These are phyloP conservation scores for Nezara viridula DNA, from an alignment of 2,888 invertebrate genomes.

Conservation along the genomic window DNA sequence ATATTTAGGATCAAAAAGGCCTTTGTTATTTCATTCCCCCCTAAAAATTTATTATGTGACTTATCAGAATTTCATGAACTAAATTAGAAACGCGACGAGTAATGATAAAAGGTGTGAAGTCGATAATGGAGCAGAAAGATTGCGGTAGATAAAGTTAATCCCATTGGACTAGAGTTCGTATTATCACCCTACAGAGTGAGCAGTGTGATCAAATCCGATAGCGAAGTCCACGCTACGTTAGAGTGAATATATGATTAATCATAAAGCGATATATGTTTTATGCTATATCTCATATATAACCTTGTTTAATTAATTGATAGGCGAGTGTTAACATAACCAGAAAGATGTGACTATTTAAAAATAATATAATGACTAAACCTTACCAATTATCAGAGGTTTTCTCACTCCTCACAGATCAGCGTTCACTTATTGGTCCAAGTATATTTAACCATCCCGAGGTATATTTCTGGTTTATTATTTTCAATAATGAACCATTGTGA, in stretches of 20 bases:
- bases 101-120: not conserved
- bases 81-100: not conserved
- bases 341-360: too few relatives aligned
- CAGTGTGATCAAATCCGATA: not conserved
- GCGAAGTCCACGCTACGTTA: not conserved
- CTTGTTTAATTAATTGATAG: too few relatives aligned
- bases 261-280: not conserved
- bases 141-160: not conserved
- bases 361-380: too few relatives aligned
- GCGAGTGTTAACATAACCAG: too few relatives aligned
- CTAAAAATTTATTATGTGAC: not conserved
- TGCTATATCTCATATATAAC: too few relatives aligned
- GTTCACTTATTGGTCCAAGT: too few relatives aligned
- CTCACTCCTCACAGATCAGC: too few relatives aligned
- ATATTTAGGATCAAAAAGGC: not conserved
- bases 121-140: not conserved
- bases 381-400: too few relatives aligned
- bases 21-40: not conserved
- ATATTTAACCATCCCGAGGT: too few relatives aligned
- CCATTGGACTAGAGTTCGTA: not conserved
- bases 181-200: not conserved
- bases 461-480: too few relatives aligned
- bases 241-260: not conserved
- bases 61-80: not conserved
- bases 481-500: too few relatives aligned